phyloP scores from a whole-genome alignment of 2,888 invertebrate genomes.

The Phyllotreta cruciferae region DNA sequence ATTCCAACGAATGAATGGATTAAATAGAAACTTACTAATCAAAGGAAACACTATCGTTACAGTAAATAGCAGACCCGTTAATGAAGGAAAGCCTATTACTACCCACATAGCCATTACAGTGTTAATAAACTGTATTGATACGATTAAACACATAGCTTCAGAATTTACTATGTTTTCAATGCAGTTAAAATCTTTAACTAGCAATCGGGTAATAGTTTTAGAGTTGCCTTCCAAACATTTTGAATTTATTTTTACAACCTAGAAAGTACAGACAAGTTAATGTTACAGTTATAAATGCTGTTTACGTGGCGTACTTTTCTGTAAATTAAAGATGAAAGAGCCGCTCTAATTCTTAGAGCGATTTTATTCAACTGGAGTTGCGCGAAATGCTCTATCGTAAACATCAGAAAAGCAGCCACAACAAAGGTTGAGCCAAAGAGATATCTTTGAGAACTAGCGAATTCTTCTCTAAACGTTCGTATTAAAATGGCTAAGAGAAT shows the following conservation, averaged over 20 bases:
- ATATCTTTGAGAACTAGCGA: not conserved
- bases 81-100: slow-evolving; percentile 1
- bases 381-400: not conserved
- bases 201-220: not conserved
- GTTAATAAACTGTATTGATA: slow-evolving; percentile 5
- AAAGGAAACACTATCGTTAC: not conserved
- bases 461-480: slow-evolving; percentile 9
- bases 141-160: not conserved
- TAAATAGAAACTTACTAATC: slow-evolving; percentile 3
- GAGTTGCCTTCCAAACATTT: not conserved
- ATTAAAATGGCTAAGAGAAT: slow-evolving; percentile 4
- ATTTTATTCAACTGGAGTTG: slow-evolving; percentile 2
- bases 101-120: not conserved
- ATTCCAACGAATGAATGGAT: not conserved
- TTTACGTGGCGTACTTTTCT: slow-evolving; percentile 9
- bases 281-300: not conserved
- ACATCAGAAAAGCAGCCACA: not conserved
- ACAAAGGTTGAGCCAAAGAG: not conserved
- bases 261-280: not conserved
- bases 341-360: slow-evolving; percentile 19
- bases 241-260: slow-evolving; percentile 5
- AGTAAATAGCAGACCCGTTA: slow-evolving; percentile 9
- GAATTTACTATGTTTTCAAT: not conserved
- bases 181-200: not conserved
- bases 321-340: slow-evolving; percentile 35